Base-by-base conservation (phyloP, 2,888 invertebrate genomes). In the Xylota segnis region DNA sequence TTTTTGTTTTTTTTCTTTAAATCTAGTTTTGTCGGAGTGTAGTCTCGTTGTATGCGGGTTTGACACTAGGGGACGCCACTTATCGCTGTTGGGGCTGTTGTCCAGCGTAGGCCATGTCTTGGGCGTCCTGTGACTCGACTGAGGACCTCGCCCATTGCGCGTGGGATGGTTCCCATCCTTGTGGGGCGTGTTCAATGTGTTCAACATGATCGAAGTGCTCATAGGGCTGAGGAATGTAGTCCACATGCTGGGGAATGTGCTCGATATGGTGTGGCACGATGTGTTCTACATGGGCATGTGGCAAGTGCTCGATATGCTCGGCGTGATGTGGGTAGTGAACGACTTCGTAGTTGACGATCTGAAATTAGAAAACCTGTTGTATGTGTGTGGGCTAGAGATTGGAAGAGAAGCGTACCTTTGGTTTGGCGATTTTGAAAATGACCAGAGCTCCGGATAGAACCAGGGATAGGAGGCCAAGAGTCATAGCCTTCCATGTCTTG, bases 401-500 rank as follows among this genome's bases (percentile, higher is more conserved):
- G 0, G n/a, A 10, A 9, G 34, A 47, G 47, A 18, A 18, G 52
- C 59, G 89, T 89, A 93, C 95, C 93, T 97, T 97, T 76, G 97
- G 97, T 90, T 97, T 97, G 88, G 97, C 96, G 91, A 97, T 94
- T 93, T 96, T 97, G 93, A 97, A 97, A 91, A 97, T 96, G 66
- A 97, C 94, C 94, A 97, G 94, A 78, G 97, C 97, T 87, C 96
- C 97, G 88, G 97, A 96, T 56, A 97, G 93, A 27, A 97, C 97
- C 90, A 97, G 93, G 2, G 97, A 97, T 82, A 97, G 94, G 4
- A 97, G 94, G 83, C 97, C 97, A 88, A 97, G 94, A 7, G 97
- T 97, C 88, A 97, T 93, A 50, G 97, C 97, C 92, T 97, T 97
- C 97, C 97, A 97, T 14, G 97, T 97, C 92, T 97, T 97, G 75